Evolutionary conservation across 1,140 invertebrate genomes (phyloP).

Genomic region (Anagrus nilaparvatae): DNA sequence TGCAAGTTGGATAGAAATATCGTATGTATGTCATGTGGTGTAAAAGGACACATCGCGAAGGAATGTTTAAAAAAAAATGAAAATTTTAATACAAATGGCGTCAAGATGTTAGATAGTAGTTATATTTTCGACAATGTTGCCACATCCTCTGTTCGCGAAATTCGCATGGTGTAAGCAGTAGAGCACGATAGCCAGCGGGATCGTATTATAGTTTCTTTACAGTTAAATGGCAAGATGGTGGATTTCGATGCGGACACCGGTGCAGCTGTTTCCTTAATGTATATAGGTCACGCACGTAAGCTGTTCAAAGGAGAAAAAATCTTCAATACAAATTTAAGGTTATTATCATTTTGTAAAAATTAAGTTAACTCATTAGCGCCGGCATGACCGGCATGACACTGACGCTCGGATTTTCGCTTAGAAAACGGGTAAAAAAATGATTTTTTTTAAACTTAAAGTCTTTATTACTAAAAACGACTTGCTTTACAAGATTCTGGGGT

Average conservation of each 20-base stretch:
- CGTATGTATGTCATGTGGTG: not conserved
- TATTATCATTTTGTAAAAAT: not conserved
- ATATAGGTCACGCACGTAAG: not conserved
- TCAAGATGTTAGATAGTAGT: not conserved
- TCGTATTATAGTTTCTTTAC: not conserved
- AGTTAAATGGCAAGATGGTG: not conserved
- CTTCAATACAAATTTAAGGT: not conserved
- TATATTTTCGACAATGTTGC: not conserved
- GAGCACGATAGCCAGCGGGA: not conserved
- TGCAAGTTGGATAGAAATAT: not conserved
- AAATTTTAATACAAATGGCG: not conserved
- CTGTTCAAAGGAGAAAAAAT: not conserved
- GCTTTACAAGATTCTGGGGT: too few relatives aligned
- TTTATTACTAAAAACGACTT: too few relatives aligned
- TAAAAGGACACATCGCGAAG: not conserved
- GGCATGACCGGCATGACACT: too few relatives aligned
- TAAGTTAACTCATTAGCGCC: too few relatives aligned
- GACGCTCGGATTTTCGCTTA: too few relatives aligned
- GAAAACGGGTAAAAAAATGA: too few relatives aligned
- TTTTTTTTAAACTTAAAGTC: too few relatives aligned
- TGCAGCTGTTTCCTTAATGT: slow-evolving; percentile 2
- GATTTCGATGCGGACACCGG: slow-evolving; percentile 1
- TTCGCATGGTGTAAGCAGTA: not conserved
- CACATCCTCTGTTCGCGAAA: too few relatives aligned
- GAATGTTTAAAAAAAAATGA: not conserved